Evolutionary conservation across 2,797 vertebrate genomes (phyloP).

Genomic region (Pseudochirops corinnae): DNA sequence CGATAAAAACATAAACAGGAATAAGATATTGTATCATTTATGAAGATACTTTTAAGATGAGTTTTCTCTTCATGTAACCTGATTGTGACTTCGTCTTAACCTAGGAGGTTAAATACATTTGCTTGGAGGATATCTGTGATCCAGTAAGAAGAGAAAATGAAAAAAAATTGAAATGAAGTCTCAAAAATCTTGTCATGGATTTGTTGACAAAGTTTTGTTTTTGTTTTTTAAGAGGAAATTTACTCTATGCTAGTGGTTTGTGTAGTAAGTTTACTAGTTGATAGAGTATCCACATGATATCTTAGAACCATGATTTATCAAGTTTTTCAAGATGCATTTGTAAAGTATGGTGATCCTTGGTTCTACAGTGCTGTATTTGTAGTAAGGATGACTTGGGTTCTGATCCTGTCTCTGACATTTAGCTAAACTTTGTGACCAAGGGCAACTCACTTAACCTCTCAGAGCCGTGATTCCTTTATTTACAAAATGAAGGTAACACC

Average conservation of each 20-base stretch:
- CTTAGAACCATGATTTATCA: neutral
- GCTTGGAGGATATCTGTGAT: neutral
- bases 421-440: neutral
- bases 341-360: neutral
- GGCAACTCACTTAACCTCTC: neutral
- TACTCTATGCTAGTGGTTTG: neutral
- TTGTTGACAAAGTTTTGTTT: neutral
- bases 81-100: neutral
- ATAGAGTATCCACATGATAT: neutral
- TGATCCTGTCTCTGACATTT: neutral
- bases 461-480: no score
- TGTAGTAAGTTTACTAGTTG: neutral
- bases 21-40: slow-evolving; percentile 27
- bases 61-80: slow-evolving; percentile 10
- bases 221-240: neutral
- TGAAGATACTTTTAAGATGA: neutral
- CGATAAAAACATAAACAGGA: slow-evolving; percentile 1
- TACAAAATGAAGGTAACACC: no score
- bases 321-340: neutral
- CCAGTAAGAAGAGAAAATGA: slow-evolving; percentile 13
- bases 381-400: neutral
- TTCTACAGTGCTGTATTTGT: neutral
- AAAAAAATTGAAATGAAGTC: neutral
- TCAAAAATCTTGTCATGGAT: neutral
- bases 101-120: slow-evolving; percentile 17